Evolutionary conservation across 2,888 invertebrate genomes (phyloP), one percentile per base, ranked within the genome.

Genomic region (Lordiphosa andalusiaca): DNA sequence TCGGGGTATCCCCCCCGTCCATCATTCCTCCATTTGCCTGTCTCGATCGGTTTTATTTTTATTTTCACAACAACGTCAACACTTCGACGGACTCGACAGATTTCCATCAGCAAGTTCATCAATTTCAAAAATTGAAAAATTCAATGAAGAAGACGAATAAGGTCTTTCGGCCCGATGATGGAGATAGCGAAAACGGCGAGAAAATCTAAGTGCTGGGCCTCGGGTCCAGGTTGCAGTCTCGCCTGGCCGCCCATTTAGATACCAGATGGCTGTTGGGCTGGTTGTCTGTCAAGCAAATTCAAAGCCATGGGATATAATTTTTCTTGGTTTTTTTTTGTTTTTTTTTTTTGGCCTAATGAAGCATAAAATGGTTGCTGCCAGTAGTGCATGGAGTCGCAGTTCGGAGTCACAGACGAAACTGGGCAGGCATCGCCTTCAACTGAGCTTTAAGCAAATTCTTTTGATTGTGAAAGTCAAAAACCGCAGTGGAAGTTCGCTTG

Each of bases 21-120:
- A 9, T 25, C 25, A 25, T 25, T 6, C 25, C 25, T 25, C 25
- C 6, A 6, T 25, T 25, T 6, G 25, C 25, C 25, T 3, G 3
- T 9, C 9, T 30, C 30, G 3, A 9, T 30, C 30, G 30, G 9
- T 30, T 9, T 30, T 30, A 30, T 30, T 30, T 9, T 30, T 30
- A 30, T 30, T 30, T 30, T 30, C 30, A 30, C 30, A 30, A 30
- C 30, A 30, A 30, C 30, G 30, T 70, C 62, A 70, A 67, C 67
- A 63, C 65, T 56, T 58, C 53, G 50, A 48, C 41, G 53, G 38
- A 23, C 58, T 60, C 60, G 67, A 61, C 74, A 73, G 73, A 66
- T 81, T 76, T 84, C 63, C 68, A 77, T 81, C 77, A 77, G 55
- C 52, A 58, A 68, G 60, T 74, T 77, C 73, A 77, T 77, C 84